Conservation (phyloP, 64 coral and sea anemone species). For the Stichodactyla mertensii region DNA sequence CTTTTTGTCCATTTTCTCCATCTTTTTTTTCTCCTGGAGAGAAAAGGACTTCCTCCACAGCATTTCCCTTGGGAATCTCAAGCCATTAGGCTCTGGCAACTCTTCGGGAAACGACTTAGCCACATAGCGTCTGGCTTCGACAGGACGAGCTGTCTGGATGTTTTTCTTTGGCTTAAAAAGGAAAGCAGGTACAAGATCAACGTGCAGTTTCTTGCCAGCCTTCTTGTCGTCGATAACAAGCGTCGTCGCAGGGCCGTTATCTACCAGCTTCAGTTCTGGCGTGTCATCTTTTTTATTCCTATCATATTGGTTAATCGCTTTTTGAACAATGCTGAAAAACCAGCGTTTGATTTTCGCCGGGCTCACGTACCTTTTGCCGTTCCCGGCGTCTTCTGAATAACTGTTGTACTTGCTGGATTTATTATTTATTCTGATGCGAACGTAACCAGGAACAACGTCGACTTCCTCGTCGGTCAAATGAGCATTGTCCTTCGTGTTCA, state of each 20-base stretch:
- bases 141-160: not conserved
- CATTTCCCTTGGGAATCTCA: not conserved
- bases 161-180: constrained; percentile 19
- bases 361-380: not conserved
- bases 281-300: constrained; percentile 3
- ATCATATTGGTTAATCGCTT: constrained; percentile 40
- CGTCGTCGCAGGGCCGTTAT: constrained; percentile 45
- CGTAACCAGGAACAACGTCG: constrained; percentile 4
- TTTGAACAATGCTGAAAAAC: constrained; percentile 59
- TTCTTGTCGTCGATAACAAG: constrained; percentile 31
- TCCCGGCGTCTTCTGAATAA: not conserved
- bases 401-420: not conserved
- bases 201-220: not conserved
- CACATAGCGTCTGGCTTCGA: constrained; percentile 22
- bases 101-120: constrained; percentile 29
- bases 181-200: constrained; percentile 53
- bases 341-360: constrained; percentile 11
- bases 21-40: constrained; percentile 47
- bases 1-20: constrained; percentile 46
- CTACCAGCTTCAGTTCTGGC: not conserved
- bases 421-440: not conserved
- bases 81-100: not conserved
- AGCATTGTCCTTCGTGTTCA: constrained; percentile 39
- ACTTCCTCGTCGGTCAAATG: not conserved
- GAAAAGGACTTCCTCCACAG: constrained; percentile 64